Conservation (phyloP, 1,140 invertebrate genomes). For the Danaus plexippus region DNA sequence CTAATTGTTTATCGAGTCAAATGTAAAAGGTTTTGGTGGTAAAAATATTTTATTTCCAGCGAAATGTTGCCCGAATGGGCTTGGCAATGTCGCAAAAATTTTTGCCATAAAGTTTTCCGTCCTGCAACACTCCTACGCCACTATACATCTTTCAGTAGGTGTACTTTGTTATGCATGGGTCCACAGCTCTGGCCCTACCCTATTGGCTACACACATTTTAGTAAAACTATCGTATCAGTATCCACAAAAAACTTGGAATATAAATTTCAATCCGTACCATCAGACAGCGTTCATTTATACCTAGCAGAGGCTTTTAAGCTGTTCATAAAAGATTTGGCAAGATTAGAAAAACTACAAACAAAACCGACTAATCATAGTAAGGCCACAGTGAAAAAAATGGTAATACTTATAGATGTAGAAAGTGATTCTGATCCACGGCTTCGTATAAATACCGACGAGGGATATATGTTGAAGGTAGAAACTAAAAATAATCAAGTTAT, state of each 20-base stretch:
- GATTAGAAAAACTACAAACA: slow-evolving; percentile 30
- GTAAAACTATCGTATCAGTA: slow-evolving; percentile 40
- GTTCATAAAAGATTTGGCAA: slow-evolving; percentile 35
- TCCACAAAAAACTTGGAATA: slow-evolving; percentile 61
- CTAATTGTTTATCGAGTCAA: too few species aligned
- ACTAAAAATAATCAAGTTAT: slow-evolving; percentile 66
- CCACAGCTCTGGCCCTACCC: slow-evolving; percentile 73
- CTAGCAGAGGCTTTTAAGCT: slow-evolving; percentile 47
- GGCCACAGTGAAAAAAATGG: slow-evolving; percentile 38
- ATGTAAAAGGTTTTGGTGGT: too few species aligned
- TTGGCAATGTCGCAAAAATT: slow-evolving; percentile 34
- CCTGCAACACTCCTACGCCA: slow-evolving; percentile 11
- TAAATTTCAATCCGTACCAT: slow-evolving; percentile 53
- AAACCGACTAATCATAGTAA: slow-evolving; percentile 14
- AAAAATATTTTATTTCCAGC: background rate
- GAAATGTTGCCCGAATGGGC: slow-evolving; percentile 18
- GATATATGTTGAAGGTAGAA: slow-evolving; percentile 76
- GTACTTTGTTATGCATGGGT: slow-evolving; percentile 69
- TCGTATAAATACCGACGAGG: slow-evolving; percentile 80
- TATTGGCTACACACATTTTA: slow-evolving; percentile 65
- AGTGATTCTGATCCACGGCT: slow-evolving; percentile 70
- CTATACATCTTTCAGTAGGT: slow-evolving; percentile 40
- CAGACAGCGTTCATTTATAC: slow-evolving; percentile 41
- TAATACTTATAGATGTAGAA: slow-evolving; percentile 68
- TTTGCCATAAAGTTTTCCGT: slow-evolving; percentile 37